Evolutionary conservation across 2,888 invertebrate genomes (phyloP).

Genomic region (Ferrisia virgata): DNA sequence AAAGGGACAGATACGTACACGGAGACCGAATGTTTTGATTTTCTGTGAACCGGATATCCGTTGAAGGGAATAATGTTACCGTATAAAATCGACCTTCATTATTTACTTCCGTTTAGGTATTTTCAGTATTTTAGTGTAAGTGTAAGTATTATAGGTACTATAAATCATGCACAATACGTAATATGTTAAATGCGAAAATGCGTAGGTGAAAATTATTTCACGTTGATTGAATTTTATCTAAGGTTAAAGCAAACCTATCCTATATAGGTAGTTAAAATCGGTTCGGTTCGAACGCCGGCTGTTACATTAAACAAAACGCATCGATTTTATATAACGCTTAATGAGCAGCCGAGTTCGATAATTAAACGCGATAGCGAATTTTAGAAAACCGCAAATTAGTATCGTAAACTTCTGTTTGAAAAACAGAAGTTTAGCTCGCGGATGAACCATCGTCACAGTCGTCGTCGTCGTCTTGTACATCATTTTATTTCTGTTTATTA

Average conservation of each 20-base stretch:
- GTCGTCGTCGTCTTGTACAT: no score
- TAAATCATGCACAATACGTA: conserved; percentile 28
- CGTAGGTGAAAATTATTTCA: background rate
- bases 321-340: background rate
- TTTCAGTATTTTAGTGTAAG: background rate
- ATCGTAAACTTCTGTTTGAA: background rate
- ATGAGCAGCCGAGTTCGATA: background rate
- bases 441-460: no score
- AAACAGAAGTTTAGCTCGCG: no score
- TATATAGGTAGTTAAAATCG: no score
- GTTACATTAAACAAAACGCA: no score
- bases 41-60: conserved; percentile 29
- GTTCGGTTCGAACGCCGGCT: no score
- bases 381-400: background rate
- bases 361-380: background rate
- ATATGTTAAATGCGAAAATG: conserved; percentile 10
- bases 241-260: background rate
- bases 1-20: conserved; percentile 10
- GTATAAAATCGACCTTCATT: conserved; percentile 32
- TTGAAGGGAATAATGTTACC: conserved; percentile 19
- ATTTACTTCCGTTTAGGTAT: conserved; percentile 25
- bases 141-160: background rate
- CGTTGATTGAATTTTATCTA: background rate
- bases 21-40: conserved; percentile 16
- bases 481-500: no score